Base-by-base conservation (phyloP, 2,113 vertebrate genomes). In the Poecilia latipinna region DNA sequence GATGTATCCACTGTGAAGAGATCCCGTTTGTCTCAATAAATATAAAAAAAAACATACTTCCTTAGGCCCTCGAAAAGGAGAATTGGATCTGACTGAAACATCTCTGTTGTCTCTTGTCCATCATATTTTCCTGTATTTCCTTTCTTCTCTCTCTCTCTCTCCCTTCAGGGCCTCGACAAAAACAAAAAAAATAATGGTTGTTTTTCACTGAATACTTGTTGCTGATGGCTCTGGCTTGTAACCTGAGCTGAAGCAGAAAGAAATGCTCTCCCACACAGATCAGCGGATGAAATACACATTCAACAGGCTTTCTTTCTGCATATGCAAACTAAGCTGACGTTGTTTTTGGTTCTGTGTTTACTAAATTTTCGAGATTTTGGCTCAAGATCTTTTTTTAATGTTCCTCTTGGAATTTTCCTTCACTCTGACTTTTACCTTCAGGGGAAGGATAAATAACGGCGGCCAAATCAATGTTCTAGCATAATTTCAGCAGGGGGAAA, bases 141-240 rank as follows among this genome's bases (percentile, higher is more conserved):
- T 54, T 48, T 35, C 37, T 65, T 64, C 26, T 29, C 28, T 31
- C 28, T 29, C 28, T 31, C 28, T 29, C 24, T n/a, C 28, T 39
- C 17, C 29, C 1, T 15, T 72, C 24, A 5, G 28, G 33, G 26
- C 64, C 48, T 64, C 62, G 57, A 75, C 61, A 29, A 4, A 26
- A 39, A 26, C 79, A 35, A 37, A 37, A 29, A 29, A 11, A 12
- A 37, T 12, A 11, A 75, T 72, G 54, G 42, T n/a, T 72, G 37
- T 69, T 80, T 71, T 74, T 39, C 61, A 31, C 8, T 5, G 68
- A 70, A 83, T 51, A 63, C 35, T n/a, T 71, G 33, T 22, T 63
- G 35, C 54, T 64, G 64, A 61, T 72, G 39, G 61, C 5, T 15
- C 39, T 48, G 28, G 44, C 28, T 39, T 66, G 70, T 74, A 65